Conservation (phyloP, 2,888 invertebrate species). For the Teleiodes luculella region DNA sequence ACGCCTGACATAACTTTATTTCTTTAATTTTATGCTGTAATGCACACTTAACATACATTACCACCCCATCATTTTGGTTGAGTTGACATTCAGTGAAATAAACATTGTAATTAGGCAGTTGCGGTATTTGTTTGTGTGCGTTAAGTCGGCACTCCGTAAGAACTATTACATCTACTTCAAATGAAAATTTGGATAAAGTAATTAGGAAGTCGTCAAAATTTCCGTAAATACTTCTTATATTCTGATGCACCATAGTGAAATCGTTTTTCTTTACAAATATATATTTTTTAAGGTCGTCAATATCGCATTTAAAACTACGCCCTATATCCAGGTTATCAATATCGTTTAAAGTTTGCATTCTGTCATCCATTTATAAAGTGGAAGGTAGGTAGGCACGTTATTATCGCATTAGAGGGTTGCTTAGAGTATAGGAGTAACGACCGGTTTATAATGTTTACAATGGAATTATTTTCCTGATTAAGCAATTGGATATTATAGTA, state of each 20-base stretch:
- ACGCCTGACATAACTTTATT: not conserved
- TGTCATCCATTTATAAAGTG: too few relatives aligned
- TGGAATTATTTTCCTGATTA: too few relatives aligned
- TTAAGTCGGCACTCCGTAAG: slow-evolving; percentile 21
- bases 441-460: too few relatives aligned
- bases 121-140: slow-evolving; percentile 2
- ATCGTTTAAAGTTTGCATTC: slow-evolving; percentile 6
- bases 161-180: too few relatives aligned
- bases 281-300: not conserved
- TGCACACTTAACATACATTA: slow-evolving; percentile 13
- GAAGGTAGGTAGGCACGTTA: too few relatives aligned
- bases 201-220: slow-evolving; percentile 10
- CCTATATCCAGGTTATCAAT: slow-evolving; percentile 9
- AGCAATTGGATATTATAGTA: too few relatives aligned
- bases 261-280: not conserved
- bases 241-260: slow-evolving; percentile 17
- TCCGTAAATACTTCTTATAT: slow-evolving; percentile 10
- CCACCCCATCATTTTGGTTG: slow-evolving; percentile 20
- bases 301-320: not conserved
- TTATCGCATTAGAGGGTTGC: too few relatives aligned
- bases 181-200: slow-evolving; percentile 1
- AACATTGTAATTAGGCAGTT: not conserved
- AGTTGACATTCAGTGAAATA: slow-evolving; percentile 8
- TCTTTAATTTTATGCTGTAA: slow-evolving; percentile 2
- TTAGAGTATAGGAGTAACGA: too few relatives aligned